Base-by-base conservation (phyloP, 2,888 invertebrate species). In the Phorcus lineatus region DNA sequence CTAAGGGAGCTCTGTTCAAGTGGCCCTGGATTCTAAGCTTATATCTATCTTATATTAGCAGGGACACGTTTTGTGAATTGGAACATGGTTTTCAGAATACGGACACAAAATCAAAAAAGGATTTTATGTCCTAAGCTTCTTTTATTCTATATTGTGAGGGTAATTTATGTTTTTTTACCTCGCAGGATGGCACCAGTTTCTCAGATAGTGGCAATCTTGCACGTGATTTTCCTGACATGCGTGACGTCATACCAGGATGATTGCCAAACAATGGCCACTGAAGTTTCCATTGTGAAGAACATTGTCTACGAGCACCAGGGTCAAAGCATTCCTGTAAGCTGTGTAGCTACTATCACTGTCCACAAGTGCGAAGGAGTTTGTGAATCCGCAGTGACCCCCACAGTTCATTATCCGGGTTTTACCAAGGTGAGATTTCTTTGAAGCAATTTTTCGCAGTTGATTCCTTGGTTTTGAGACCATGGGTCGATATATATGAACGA, bases 321-420 rank as follows among this genome's bases (percentile, higher is more conserved):
- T 0, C 78, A 82, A 0, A 36, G 77, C 0, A 62, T 81, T 9
- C 77, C 52, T 16, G 85, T 84, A 16, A 67, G 76, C 17, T 98
- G 98, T 91, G 97, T 96, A 91, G 97, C 97, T 0, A 97, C 97
- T 93, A 95, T 98, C 66, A 96, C 95, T 17, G 97, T 98, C 0
- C 97, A 97, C 91, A 98, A 98, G 94, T 98, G 98, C 91, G 98
- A 98, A 93, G 98, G 98, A 31, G 95, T 96, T 85, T 98, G 98
- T 92, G 96, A 95, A 86, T 98, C 98, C 85, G 97, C 97, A 94
- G 97, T 98, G 74, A 82, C 86, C 0, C 89, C 89, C 0, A 88
- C 87, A 67, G 88, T 88, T n/a, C 83, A 79, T 9, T 85, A 83
- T 55, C 82, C 86, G 2, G 89, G 89, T 2, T 87, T 87, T 53